Base-by-base conservation (phyloP, 2,113 vertebrate species). In the Pardalotus punctatus region DNA sequence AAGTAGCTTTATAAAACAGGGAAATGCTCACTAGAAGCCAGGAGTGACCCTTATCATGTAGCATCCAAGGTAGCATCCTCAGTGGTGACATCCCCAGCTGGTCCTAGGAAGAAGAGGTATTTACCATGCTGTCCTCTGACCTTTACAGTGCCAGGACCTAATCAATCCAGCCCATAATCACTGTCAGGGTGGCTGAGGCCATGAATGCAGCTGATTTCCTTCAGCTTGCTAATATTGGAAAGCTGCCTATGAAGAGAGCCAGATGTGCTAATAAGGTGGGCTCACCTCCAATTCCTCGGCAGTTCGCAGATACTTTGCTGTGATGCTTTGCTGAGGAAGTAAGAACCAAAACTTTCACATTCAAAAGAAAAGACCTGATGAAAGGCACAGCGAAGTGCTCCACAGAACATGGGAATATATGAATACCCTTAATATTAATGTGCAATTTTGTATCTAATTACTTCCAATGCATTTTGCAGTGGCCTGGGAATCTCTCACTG, bases 191-290 rank as follows among this genome's bases (percentile, higher is more conserved):
- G 35, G 21, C 47, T 83, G 80, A 95, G 65, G 42, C 62, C 64
- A 54, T 7, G 13, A 83, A 51, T n/a, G 51, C 64, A 93, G 88
- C 82, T 86, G 66, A 90, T 66, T 92, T 90, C 64, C 79, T 62
- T 86, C 76, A 88, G 76, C 54, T 86, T 73, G 67, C 72, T 90
- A 48, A 54, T 77, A 27, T 0, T 92, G 76, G 93, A 78, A 84
- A 86, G 47, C 45, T 88, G 82, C 67, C 76, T 81, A 17, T 69
- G 71, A 86, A 54, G 54, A 83, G 64, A 94, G 72, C 45, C 88
- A 95, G 86, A 66, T 92, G 94, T 72, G 69, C 67, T 83, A 92
- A 62, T 54, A 43, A 51, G 76, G 47, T 58, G 80, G 67, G 35
- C 67, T 86, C 76, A 60, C 43, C 64, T 21, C 67, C 71, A 82